phyloP scores from a whole-genome alignment of 2,113 vertebrate species.

The Choloepus hoffmanni region DNA sequence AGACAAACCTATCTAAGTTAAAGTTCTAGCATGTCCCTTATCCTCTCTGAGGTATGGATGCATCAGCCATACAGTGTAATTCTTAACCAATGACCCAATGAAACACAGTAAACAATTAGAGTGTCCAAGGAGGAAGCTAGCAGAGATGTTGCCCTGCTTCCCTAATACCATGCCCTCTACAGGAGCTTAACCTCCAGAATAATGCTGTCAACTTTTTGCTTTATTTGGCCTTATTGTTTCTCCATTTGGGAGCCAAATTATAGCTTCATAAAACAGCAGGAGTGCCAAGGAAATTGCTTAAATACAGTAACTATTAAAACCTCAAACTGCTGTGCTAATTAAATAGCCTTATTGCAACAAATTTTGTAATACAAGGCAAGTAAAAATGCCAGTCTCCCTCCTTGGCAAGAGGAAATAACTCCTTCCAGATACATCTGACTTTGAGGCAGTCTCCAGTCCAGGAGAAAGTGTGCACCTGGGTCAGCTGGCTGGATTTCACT shows the following conservation, averaged over 20 bases:
- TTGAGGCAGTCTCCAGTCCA: neutral
- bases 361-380: constrained; percentile 79
- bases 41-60: neutral
- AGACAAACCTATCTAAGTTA: neutral
- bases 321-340: constrained; percentile 81
- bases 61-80: neutral
- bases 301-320: constrained; percentile 83
- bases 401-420: constrained; percentile 1
- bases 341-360: constrained; percentile 80
- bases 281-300: constrained; percentile 81
- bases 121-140: constrained; percentile 42
- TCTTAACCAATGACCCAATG: constrained; percentile 20
- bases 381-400: constrained; percentile 74
- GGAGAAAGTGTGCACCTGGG: neutral
- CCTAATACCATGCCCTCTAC: neutral
- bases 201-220: constrained; percentile 71
- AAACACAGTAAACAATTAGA: constrained; percentile 6
- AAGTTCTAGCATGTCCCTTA: constrained; percentile 1
- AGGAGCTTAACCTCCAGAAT: constrained; percentile 72
- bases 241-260: constrained; percentile 83
- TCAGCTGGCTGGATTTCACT: neutral
- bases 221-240: constrained; percentile 79
- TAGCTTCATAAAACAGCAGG: constrained; percentile 81
- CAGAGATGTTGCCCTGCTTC: neutral
- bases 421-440: neutral